Base-by-base conservation (phyloP, 2,113 vertebrate genomes). In the Semnornis frantzii region DNA sequence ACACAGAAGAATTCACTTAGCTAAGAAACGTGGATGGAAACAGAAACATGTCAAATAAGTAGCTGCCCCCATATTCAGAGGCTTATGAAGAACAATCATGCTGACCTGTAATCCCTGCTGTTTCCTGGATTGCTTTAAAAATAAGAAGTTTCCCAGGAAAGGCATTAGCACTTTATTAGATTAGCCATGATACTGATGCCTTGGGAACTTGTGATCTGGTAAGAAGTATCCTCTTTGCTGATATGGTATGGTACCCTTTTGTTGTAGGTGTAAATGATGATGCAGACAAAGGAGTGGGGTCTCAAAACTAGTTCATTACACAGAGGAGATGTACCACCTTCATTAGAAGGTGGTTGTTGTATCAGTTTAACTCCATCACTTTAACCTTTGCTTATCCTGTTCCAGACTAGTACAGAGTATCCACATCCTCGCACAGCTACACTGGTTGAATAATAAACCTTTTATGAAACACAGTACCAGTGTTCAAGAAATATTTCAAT, bases 51-150 rank as follows among this genome's bases (percentile, higher is more conserved):
- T 63, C 71, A 84, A 62, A 72, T 66, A 79, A 83, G 71, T 60
- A 74, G 71, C 80, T 90, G 54, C 21, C 28, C 9, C 21, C 48
- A 63, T 82, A 73, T 21, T 70, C 81, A 59, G 30, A 73, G 58
- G 28, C 39, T 79, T 84, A 15, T 66, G 71, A 46, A 76, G 34
- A 73, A 82, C 63, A 87, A 8, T 65, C 66, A 70, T 81, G 48
- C n/a, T 62, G 60, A 70, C 79, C 24, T 73, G 21, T 55, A 66
- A 37, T 64, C 57, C 57, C 71, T 90, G 63, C 15, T 28, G 20
- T 87, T 92, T 94, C 59, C 71, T 79, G 39, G 10, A 46, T 50
- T 76, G 58, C 55, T 90, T 92, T 71, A 57, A 69, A 90, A 92
- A 82, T 64, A 57, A 89, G 77, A 57, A 89, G 77, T 50, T 50